These are phyloP conservation scores for Agriopis aurantiaria DNA, from an alignment of 2,888 invertebrate species.

Conservation along the genomic window DNA sequence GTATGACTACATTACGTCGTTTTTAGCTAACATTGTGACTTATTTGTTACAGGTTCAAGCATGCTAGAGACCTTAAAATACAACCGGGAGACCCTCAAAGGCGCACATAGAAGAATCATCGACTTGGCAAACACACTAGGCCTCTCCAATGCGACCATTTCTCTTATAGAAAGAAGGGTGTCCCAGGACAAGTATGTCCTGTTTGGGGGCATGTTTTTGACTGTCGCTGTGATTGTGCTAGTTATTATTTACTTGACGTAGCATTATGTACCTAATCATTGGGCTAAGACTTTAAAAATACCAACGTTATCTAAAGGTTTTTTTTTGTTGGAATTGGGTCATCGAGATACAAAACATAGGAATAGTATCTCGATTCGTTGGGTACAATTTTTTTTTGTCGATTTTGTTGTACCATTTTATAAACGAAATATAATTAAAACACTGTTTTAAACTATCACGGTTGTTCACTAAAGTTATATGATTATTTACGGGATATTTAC, in stretches of 20 bases:
- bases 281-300: not conserved
- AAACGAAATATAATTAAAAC: not conserved
- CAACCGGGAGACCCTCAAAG: constrained; percentile 94
- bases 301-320: not conserved
- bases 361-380: not conserved
- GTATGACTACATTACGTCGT: too few species aligned
- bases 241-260: constrained; percentile 90
- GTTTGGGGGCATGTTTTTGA: constrained; percentile 94
- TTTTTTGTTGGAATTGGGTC: too few species aligned
- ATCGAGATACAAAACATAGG: too few species aligned
- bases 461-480: too few species aligned
- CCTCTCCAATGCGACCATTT: constrained; percentile 97
- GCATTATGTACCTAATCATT: constrained; percentile 1
- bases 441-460: too few species aligned
- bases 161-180: constrained; percentile 95
- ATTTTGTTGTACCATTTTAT: not conserved
- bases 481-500: too few species aligned
- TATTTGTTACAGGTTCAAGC: constrained; percentile 85
- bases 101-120: constrained; percentile 93
- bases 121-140: constrained; percentile 97
- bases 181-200: constrained; percentile 96
- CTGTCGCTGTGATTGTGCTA: constrained; percentile 92
- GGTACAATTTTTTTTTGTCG: not conserved
- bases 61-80: constrained; percentile 93
- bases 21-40: too few species aligned